Conservation (phyloP, 2,888 invertebrate genomes). For the Aethes cnicana region DNA sequence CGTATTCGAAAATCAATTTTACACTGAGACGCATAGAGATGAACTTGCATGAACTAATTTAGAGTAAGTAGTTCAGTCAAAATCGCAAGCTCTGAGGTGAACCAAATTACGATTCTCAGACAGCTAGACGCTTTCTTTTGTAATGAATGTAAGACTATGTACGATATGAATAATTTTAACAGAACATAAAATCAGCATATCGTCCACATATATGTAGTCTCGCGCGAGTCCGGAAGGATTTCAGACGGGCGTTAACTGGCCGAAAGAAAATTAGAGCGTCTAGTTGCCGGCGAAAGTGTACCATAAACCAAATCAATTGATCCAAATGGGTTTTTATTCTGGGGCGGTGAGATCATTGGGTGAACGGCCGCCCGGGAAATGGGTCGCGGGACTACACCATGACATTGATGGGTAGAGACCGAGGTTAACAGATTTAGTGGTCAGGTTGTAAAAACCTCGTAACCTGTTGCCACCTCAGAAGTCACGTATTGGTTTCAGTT, state of each 20-base stretch:
- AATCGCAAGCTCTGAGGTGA: constrained; percentile 5
- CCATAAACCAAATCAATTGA: constrained; percentile 76
- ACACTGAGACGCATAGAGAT: neutral
- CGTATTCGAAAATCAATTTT: neutral
- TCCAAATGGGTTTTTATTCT: constrained; percentile 75
- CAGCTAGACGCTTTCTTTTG: constrained; percentile 50
- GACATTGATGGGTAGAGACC: constrained; percentile 61
- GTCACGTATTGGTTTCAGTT: neutral
- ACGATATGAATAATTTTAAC: neutral
- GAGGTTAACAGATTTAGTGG: neutral
- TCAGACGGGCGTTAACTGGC: constrained; percentile 46
- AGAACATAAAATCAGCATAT: neutral
- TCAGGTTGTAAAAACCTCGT: constrained; percentile 27
- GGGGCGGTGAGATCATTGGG: constrained; percentile 77
- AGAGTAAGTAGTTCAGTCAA: neutral
- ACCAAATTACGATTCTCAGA: constrained; percentile 40
- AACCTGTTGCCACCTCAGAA: constrained; percentile 6
- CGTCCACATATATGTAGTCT: neutral
- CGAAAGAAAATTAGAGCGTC: constrained; percentile 61
- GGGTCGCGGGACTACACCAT: constrained; percentile 66
- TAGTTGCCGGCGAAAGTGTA: constrained; percentile 67
- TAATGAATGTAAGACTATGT: neutral
- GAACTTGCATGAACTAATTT: neutral
- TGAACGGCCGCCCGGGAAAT: constrained; percentile 71
- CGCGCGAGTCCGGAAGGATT: constrained; percentile 19